Base-by-base conservation (phyloP, 1,140 invertebrate genomes). In the Elysia chlorotica region DNA sequence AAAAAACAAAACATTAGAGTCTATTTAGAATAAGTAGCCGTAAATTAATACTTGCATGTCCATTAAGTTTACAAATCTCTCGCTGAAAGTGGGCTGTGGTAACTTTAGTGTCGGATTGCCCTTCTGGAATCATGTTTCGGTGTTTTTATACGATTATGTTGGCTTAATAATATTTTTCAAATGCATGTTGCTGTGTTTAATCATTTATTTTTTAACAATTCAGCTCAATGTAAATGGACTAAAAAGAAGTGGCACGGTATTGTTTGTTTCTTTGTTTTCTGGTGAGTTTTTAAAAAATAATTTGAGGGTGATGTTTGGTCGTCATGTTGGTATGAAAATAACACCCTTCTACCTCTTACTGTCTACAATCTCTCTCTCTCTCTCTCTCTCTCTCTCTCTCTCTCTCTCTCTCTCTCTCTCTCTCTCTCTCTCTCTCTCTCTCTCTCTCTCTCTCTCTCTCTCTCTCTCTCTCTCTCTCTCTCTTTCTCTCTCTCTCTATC, bases 351-450 rank as follows among this genome's bases (percentile, higher is more conserved):
- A n/a, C n/a, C 41, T 14, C 10, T 48, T 48, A 48, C 41, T 48
- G n/a, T n/a, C n/a, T n/a, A n/a, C n/a, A n/a, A n/a, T n/a, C n/a
- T 59, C 56, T 59, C 25, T 59, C 56, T 59, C 56, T 59, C 25
- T 59, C 56, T 59, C 56, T 59, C 56, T 59, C 25, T 10, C 25
- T 59, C 56, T 59, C 56, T 28, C 56, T 28, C 25, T 28, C 56
- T 28, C 56, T 28, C 28, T 59, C 56, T 59, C 56, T 59, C 56
- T 59, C 56, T 59, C 56, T 59, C 56, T 28, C 25, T 59, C 56
- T 59, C 56, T 59, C 56, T 59, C 56, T 59, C 56, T 17, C 56
- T 59, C 28, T 59, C 56, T 59, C 56, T 59, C 56, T 59, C 56
- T 59, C 56, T 59, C 28, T 30, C 56, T 59, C 56, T 14, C 41